A percentile compares a stretch with the other conserved stretches of the same genome.
Evolutionary conservation across 1,140 invertebrate species (phyloP).

Genomic region (Pseudomyrmex concolor): DNA sequence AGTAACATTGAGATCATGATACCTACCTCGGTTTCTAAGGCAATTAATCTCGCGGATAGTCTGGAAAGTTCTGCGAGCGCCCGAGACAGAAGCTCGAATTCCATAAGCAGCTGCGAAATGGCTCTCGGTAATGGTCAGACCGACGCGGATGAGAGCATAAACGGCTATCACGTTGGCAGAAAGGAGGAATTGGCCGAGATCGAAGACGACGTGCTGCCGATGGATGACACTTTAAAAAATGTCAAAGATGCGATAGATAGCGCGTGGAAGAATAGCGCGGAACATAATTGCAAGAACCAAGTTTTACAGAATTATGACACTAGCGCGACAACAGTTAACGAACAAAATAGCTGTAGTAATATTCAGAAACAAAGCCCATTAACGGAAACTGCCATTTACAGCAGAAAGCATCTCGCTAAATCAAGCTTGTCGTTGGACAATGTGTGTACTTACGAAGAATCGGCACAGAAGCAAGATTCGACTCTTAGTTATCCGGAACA

Average conservation of each 20-base stretch:
- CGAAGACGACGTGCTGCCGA: constrained; percentile 49
- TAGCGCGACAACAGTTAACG: constrained; percentile 5
- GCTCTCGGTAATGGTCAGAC: constrained; percentile 80
- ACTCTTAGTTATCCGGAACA: constrained; percentile 67
- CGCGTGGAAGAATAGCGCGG: constrained; percentile 53
- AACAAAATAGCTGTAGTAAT: constrained; percentile 40
- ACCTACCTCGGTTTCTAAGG: constrained; percentile 82
- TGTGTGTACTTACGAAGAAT: constrained; percentile 60
- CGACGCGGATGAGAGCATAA: constrained; percentile 79
- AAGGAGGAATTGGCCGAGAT: constrained; percentile 56
- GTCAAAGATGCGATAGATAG: constrained; percentile 41
- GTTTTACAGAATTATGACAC: constrained; percentile 34
- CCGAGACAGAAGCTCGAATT: constrained; percentile 82
- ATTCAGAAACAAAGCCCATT: background rate
- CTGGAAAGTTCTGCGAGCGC: constrained; percentile 70
- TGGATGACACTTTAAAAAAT: constrained; percentile 54
- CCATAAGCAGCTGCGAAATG: constrained; percentile 84
- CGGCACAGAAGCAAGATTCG: constrained; percentile 66
- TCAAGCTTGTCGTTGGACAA: constrained; percentile 69
- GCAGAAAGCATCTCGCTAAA: constrained; percentile 57
- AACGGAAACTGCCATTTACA: constrained; percentile 33
- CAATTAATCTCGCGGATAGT: constrained; percentile 67
- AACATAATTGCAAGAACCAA: constrained; percentile 23
- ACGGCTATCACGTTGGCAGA: constrained; percentile 71
- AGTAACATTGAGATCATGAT: constrained; percentile 82